Evolutionary conservation across 1,140 invertebrate species (phyloP).

Genomic region (Camponotus floridanus): DNA sequence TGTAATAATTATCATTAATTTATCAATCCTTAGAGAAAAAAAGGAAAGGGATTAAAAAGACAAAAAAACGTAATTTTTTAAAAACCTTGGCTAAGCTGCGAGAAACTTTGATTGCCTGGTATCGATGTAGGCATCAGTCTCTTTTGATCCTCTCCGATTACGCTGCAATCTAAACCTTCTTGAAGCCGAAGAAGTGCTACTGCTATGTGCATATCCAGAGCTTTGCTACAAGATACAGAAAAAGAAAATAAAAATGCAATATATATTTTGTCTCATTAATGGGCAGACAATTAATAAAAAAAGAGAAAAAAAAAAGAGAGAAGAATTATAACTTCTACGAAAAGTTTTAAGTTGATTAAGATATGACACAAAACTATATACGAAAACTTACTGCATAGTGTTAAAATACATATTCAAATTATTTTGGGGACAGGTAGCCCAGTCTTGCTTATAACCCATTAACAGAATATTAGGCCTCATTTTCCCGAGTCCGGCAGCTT

Average conservation of each 20-base stretch:
- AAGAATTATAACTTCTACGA: neutral
- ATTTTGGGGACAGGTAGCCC: slow-evolving; percentile 91
- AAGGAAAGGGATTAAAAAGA: slow-evolving; percentile 1
- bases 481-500: slow-evolving; percentile 95
- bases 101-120: slow-evolving; percentile 88
- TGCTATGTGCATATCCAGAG: slow-evolving; percentile 96
- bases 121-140: slow-evolving; percentile 78
- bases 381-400: slow-evolving; percentile 93
- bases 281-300: too few species aligned
- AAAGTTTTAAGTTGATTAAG: neutral
- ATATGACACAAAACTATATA: neutral
- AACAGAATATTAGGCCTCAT: slow-evolving; percentile 95
- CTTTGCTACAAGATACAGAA: slow-evolving; percentile 90
- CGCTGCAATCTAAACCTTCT: slow-evolving; percentile 92
- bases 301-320: too few species aligned
- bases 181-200: slow-evolving; percentile 94
- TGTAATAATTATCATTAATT: slow-evolving; percentile 75
- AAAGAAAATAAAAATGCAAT: too few species aligned
- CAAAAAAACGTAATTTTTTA: slow-evolving; percentile 11
- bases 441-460: slow-evolving; percentile 97
- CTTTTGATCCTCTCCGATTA: slow-evolving; percentile 86
- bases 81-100: slow-evolving; percentile 89
- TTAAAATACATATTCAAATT: slow-evolving; percentile 95
- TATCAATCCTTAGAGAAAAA: neutral
- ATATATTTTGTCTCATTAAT: too few species aligned